Evolutionary conservation across 2,113 vertebrate species (phyloP).

Genomic region (Hemiscyllium ocellatum): DNA sequence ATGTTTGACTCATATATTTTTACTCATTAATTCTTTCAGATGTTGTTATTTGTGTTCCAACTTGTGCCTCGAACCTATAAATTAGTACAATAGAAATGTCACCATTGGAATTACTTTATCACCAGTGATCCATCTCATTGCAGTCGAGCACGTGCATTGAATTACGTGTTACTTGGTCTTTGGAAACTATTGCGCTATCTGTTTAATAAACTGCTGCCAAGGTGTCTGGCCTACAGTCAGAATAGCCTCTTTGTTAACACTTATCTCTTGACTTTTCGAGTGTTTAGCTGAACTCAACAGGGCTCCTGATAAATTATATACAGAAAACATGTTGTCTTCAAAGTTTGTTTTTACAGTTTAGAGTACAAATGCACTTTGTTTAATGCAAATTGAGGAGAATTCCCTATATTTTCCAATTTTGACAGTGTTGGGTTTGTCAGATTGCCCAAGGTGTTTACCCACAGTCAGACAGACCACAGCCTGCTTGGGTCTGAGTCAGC

Average conservation of each 20-base stretch:
- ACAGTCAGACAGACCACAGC: not conserved
- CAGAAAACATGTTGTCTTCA: not conserved
- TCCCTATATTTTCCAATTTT: not conserved
- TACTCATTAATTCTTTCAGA: not conserved
- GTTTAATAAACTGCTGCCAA: not conserved
- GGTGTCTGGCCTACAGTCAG: not conserved
- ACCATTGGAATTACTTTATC: not conserved
- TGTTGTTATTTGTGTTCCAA: not conserved
- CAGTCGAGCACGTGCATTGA: not conserved
- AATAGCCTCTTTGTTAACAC: slow-evolving; percentile 17
- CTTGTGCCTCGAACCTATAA: not conserved
- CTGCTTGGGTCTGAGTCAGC: not conserved
- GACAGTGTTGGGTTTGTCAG: not conserved
- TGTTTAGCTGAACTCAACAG: not conserved
- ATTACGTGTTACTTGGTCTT: not conserved
- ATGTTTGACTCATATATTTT: not conserved
- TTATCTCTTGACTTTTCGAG: slow-evolving; percentile 26
- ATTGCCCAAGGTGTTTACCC: not conserved
- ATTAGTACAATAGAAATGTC: not conserved
- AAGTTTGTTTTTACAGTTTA: not conserved
- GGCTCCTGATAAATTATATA: not conserved
- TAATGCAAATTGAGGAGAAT: not conserved
- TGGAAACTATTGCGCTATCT: not conserved
- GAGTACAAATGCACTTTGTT: not conserved
- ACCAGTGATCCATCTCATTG: not conserved